phyloP scores from a whole-genome alignment of 2,888 invertebrate genomes.

The Cryptophagus acutangulus region DNA sequence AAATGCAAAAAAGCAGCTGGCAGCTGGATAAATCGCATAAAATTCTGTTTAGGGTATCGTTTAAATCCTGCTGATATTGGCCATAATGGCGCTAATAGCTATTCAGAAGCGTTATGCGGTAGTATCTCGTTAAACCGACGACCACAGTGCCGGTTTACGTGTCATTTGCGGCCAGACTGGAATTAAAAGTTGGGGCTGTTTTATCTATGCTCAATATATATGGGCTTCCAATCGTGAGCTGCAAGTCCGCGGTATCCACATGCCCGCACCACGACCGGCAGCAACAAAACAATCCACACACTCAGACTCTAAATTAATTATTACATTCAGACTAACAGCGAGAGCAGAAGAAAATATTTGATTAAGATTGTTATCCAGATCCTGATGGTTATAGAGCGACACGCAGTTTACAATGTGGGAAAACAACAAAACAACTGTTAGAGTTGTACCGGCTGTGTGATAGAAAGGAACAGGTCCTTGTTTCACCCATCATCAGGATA shows the following conservation, averaged over 20 bases:
- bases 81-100: conserved; percentile 46
- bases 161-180: conserved; percentile 45
- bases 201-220: conserved; percentile 33
- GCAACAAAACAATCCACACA: too few relatives aligned
- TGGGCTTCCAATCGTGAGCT: conserved; percentile 5
- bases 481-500: conserved; percentile 44
- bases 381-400: conserved; percentile 38
- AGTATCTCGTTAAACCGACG: conserved; percentile 47
- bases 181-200: conserved; percentile 46
- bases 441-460: conserved; percentile 12
- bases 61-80: conserved; percentile 38
- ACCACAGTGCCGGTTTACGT: conserved; percentile 45
- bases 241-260: neutral
- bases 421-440: conserved; percentile 27
- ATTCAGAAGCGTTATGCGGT: conserved; percentile 45
- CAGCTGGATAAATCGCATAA: conserved; percentile 24
- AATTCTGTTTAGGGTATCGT: conserved; percentile 24
- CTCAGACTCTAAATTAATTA: too few relatives aligned
- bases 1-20: conserved; percentile 10
- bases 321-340: conserved; percentile 24
- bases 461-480: conserved; percentile 41
- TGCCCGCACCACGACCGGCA: too few relatives aligned
- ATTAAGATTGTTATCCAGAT: conserved; percentile 40
- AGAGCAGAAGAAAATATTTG: conserved; percentile 35
- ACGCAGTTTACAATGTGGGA: too few relatives aligned